A percentile compares a stretch with the other conserved stretches of the same genome.
phyloP scores from a whole-genome alignment of 2,113 vertebrate species.

The Gambusia holbrooki region DNA sequence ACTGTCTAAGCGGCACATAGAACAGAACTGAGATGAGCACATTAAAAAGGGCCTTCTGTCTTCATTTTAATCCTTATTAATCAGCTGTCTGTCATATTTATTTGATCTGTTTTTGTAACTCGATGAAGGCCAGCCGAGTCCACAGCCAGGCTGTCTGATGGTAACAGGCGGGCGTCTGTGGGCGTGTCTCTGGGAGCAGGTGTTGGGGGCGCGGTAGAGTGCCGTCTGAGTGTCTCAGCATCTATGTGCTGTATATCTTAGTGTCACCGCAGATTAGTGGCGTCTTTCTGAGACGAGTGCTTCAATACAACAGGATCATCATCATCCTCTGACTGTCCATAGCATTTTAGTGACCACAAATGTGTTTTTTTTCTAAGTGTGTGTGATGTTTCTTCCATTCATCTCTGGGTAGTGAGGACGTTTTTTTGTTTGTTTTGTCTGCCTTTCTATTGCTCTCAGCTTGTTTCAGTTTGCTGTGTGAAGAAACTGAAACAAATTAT shows the following conservation, averaged over 20 bases:
- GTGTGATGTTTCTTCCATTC: not conserved
- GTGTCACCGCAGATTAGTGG: slow-evolving; percentile 52
- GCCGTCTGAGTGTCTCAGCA: slow-evolving; percentile 13
- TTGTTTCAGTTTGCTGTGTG: too few relatives aligned
- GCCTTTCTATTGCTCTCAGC: too few relatives aligned
- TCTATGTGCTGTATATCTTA: slow-evolving; percentile 37
- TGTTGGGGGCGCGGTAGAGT: slow-evolving; percentile 8
- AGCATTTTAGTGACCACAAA: not conserved
- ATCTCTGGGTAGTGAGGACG: not conserved
- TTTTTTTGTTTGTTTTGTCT: too few relatives aligned
- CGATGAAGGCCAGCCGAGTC: not conserved
- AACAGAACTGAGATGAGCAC: not conserved
- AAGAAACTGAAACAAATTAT: too few relatives aligned
- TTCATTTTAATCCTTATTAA: not conserved
- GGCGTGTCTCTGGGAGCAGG: slow-evolving; percentile 35
- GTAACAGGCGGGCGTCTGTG: slow-evolving; percentile 13
- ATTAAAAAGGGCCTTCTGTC: not conserved
- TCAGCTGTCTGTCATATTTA: not conserved
- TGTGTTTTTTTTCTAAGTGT: not conserved
- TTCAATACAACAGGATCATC: slow-evolving; percentile 36
- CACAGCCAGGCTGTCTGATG: not conserved
- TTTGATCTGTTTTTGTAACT: not conserved
- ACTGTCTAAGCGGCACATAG: not conserved
- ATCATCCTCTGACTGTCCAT: not conserved
- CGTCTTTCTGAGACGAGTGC: slow-evolving; percentile 16